phyloP scores from a whole-genome alignment of 1,140 invertebrate species.

The Eurosta solidaginis region DNA sequence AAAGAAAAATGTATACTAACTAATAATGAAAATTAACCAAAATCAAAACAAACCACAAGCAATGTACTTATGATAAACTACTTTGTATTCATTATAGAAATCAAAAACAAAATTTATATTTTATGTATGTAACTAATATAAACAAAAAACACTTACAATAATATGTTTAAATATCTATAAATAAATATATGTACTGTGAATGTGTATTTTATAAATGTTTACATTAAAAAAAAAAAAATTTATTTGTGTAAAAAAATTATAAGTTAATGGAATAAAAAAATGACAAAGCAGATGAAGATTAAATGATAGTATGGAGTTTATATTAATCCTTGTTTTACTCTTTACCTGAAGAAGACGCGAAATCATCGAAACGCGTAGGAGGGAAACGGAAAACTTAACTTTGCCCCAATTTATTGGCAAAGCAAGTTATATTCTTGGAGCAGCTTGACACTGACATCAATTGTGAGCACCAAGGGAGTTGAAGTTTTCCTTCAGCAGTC shows the following conservation, averaged over 20 bases:
- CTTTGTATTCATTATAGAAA: conserved; percentile 29
- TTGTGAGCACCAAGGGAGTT: too few species aligned
- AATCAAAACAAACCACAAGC: conserved; percentile 31
- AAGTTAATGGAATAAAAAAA: too few species aligned
- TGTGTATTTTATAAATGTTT: conserved; percentile 34
- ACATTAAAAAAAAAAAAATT: conserved; percentile 18
- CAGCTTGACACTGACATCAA: too few species aligned
- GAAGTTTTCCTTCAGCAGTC: too few species aligned
- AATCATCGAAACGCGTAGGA: too few species aligned
- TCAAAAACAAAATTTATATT: neutral
- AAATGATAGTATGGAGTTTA: too few species aligned
- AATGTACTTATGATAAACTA: conserved; percentile 36
- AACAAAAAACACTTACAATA: conserved; percentile 15
- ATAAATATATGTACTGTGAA: conserved; percentile 25
- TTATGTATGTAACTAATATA: neutral
- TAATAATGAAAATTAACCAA: neutral
- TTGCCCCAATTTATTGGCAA: too few species aligned
- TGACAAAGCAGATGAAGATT: too few species aligned
- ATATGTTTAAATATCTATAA: conserved; percentile 1
- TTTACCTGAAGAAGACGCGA: too few species aligned
- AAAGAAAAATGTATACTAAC: neutral
- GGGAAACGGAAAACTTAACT: too few species aligned
- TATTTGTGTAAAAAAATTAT: neutral
- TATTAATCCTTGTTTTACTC: too few species aligned
- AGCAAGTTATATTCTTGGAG: too few species aligned